phyloP scores from a whole-genome alignment of 2,797 vertebrate genomes.

The Peromyscus attwateri region DNA sequence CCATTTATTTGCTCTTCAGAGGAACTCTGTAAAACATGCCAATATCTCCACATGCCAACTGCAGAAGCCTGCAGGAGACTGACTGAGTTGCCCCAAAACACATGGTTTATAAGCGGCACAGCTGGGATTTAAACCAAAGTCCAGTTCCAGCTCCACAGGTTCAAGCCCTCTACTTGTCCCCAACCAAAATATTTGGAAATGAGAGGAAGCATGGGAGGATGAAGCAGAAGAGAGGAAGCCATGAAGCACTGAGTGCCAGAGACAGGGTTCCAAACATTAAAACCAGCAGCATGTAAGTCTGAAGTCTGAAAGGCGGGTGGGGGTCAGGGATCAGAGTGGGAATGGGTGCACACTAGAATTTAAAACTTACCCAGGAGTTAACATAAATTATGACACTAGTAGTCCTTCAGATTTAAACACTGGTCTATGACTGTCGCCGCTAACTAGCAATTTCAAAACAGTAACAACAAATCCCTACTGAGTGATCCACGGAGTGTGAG shows the following conservation, averaged over 20 bases:
- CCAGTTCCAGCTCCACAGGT: background rate
- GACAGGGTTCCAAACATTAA: background rate
- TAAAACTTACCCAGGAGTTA: conserved; percentile 3
- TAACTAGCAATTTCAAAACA: background rate
- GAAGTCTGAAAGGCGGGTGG: background rate
- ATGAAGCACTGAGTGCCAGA: background rate
- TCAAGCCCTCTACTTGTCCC: background rate
- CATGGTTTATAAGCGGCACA: background rate
- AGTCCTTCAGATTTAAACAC: background rate
- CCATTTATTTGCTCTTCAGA: conserved; percentile 33
- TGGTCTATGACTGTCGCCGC: background rate
- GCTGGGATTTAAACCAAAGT: background rate
- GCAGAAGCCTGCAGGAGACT: background rate
- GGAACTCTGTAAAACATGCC: background rate
- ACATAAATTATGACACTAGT: background rate
- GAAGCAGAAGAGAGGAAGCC: background rate
- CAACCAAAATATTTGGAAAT: background rate
- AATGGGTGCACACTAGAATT: background rate
- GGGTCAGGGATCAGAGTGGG: background rate
- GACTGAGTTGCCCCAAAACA: background rate
- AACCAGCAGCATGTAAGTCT: background rate
- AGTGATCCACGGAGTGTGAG: background rate
- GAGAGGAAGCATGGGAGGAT: background rate
- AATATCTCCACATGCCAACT: background rate
- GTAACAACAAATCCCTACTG: background rate